phyloP scores from a whole-genome alignment of 2,888 invertebrate genomes.

The Cryptocephalus primarius region DNA sequence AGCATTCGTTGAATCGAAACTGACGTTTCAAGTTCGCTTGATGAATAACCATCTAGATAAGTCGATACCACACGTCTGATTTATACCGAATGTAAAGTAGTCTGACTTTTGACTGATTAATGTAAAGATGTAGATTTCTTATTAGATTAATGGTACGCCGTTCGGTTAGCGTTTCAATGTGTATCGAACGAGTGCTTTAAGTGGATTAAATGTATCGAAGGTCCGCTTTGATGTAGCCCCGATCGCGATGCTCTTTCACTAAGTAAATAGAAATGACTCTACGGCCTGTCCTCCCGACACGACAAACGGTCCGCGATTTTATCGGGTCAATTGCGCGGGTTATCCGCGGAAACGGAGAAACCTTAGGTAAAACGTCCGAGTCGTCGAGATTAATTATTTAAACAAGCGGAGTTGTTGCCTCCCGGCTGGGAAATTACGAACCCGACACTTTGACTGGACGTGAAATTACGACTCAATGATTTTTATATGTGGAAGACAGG shows the following conservation, averaged over 20 bases:
- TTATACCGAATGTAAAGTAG: conserved; percentile 13
- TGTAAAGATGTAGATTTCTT: conserved; percentile 14
- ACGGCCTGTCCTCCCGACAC: too few relatives aligned
- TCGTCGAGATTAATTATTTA: too few relatives aligned
- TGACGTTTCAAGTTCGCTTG: conserved; percentile 15
- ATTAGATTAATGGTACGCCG: conserved; percentile 10
- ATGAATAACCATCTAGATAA: conserved; percentile 17
- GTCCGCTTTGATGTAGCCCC: conserved; percentile 1
- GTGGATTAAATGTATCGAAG: conserved; percentile 1
- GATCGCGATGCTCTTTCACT: not conserved
- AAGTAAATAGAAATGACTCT: not conserved
- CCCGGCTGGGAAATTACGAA: too few relatives aligned
- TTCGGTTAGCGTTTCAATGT: not conserved
- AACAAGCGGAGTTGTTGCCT: too few relatives aligned
- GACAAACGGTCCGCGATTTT: too few relatives aligned
- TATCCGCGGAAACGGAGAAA: too few relatives aligned
- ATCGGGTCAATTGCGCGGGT: too few relatives aligned
- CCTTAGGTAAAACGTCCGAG: too few relatives aligned
- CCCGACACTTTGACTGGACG: too few relatives aligned
- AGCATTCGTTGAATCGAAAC: conserved; percentile 8
- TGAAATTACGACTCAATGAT: too few relatives aligned
- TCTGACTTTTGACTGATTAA: conserved; percentile 19
- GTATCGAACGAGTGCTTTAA: not conserved
- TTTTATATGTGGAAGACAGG: too few relatives aligned
- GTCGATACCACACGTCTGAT: conserved; percentile 14